phyloP scores from a whole-genome alignment of 2,113 vertebrate genomes.

The Mungos mungo region DNA sequence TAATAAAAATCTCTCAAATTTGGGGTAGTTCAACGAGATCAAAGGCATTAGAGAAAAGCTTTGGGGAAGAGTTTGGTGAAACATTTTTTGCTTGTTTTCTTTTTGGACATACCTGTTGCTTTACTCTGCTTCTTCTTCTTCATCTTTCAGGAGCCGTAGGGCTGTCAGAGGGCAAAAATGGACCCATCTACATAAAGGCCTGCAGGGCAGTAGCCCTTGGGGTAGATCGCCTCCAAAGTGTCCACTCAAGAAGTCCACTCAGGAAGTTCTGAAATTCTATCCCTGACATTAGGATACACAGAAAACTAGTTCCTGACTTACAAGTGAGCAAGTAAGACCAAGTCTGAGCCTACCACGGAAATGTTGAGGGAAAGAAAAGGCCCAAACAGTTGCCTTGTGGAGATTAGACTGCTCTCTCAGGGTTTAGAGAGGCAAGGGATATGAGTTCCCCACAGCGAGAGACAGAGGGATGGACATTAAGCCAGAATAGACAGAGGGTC shows the following conservation, averaged over 20 bases:
- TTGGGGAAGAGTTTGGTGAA: neutral
- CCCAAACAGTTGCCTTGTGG: neutral
- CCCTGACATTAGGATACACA: neutral
- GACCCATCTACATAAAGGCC: neutral
- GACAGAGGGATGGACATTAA: neutral
- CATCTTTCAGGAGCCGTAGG: neutral
- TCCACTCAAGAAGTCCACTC: neutral
- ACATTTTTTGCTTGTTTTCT: neutral
- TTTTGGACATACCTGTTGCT: neutral
- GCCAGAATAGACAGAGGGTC: no score
- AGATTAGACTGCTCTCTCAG: neutral
- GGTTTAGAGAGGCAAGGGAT: neutral
- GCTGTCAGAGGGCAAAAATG: neutral
- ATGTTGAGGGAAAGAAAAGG: neutral
- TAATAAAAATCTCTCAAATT: neutral
- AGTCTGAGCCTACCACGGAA: neutral
- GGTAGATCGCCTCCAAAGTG: neutral
- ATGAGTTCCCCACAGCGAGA: neutral
- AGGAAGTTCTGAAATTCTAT: neutral
- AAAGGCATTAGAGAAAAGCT: neutral
- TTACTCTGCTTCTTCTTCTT: neutral
- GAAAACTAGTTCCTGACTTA: neutral
- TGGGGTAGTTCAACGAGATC: neutral
- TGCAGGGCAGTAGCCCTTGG: neutral
- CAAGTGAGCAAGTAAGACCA: neutral